Percentiles rank a stretch among this genome's conserved stretches.
Conservation (phyloP, 2,797 vertebrate species). For the Menidia menidia region DNA sequence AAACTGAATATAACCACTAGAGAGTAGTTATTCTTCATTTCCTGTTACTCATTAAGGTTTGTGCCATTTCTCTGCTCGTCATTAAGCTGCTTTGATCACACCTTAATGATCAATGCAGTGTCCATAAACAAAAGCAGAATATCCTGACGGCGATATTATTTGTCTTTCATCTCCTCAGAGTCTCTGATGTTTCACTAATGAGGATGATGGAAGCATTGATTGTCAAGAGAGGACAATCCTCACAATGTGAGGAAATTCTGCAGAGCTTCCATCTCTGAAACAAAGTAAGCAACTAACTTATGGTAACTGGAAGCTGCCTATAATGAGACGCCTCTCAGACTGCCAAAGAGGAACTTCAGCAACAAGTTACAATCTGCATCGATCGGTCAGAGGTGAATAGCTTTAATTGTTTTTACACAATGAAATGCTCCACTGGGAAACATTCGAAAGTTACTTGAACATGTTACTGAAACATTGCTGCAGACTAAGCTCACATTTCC, state of each 20-base stretch:
- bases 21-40: constrained; percentile 58
- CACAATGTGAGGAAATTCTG: not conserved
- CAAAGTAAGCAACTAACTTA: not conserved
- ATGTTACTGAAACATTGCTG: not conserved
- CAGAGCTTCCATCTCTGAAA: not conserved
- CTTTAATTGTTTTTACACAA: constrained; percentile 1
- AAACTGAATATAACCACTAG: constrained; percentile 49
- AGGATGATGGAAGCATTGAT: constrained; percentile 44
- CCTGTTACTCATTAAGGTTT: constrained; percentile 60
- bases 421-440: not conserved
- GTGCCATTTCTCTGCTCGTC: constrained; percentile 51
- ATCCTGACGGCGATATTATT: constrained; percentile 49
- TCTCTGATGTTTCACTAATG: constrained; percentile 58
- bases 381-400: not conserved
- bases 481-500: not conserved
- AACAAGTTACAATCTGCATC: not conserved
- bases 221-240: constrained; percentile 30
- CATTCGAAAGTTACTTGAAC: constrained; percentile 1
- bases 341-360: not conserved
- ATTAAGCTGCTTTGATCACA: constrained; percentile 71
- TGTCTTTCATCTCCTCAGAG: constrained; percentile 43
- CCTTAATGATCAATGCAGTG: constrained; percentile 39
- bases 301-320: not conserved
- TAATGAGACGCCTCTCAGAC: not conserved
- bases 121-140: constrained; percentile 56